Conservation (phyloP, 2,888 invertebrate genomes). For the Pseudococcus longispinus region DNA sequence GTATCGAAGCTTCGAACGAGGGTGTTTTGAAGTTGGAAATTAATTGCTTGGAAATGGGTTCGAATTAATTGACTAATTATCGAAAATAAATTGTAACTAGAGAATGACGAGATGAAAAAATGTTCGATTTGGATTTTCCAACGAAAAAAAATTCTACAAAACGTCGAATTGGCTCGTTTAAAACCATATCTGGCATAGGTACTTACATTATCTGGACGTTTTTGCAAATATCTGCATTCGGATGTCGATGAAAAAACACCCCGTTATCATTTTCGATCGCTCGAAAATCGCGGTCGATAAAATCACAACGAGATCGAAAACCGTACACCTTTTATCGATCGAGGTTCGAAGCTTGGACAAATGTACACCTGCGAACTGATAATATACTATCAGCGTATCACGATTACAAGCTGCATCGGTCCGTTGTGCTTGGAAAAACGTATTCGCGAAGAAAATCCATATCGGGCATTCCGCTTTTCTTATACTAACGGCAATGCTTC, state of each 20-base stretch:
- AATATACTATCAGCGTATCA: neutral
- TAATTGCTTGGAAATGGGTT: no score
- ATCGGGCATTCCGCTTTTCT: conserved; percentile 25
- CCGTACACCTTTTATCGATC: neutral
- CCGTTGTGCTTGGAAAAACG: neutral
- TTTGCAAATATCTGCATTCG: neutral
- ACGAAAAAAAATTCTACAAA: no score
- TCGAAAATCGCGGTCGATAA: neutral
- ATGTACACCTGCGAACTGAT: conserved; percentile 33
- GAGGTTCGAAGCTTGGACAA: neutral
- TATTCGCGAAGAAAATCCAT: conserved; percentile 32
- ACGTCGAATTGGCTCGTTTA: no score
- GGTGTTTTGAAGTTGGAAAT: no score
- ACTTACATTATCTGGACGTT: neutral
- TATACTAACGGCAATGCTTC: neutral
- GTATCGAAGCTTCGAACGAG: no score
- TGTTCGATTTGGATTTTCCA: no score
- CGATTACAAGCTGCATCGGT: neutral
- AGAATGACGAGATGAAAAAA: no score
- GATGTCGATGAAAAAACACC: neutral
- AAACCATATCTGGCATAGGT: no score
- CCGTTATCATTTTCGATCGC: neutral
- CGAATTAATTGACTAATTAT: no score
- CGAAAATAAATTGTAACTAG: no score
- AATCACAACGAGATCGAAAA: neutral